Evolutionary conservation across 2,797 vertebrate genomes (phyloP).

Genomic region (Avahi laniger): DNA sequence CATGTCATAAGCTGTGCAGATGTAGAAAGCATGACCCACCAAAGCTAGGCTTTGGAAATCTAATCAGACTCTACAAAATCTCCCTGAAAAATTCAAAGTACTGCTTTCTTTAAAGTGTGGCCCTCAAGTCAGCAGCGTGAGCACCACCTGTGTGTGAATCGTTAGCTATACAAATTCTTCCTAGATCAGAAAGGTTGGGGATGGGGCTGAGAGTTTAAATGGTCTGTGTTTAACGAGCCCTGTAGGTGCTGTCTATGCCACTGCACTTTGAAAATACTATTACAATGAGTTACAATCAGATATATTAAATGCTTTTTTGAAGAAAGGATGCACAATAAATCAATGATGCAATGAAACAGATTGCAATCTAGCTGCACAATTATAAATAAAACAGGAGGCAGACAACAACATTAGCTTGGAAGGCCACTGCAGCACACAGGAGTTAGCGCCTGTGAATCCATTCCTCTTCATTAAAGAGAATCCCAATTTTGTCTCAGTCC

Average conservation of each 20-base stretch:
- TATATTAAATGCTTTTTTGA: background rate
- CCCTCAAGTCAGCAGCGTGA: background rate
- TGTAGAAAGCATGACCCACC: background rate
- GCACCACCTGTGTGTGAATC: background rate
- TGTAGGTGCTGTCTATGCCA: background rate
- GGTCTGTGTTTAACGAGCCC: background rate
- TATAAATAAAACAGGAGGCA: background rate
- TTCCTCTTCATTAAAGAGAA: background rate
- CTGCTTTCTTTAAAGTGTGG: background rate
- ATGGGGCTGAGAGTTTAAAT: background rate
- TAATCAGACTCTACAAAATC: background rate
- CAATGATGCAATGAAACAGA: background rate
- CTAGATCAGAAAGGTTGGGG: background rate
- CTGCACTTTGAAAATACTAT: background rate
- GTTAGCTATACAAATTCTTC: background rate
- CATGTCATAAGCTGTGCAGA: background rate
- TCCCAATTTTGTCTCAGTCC: background rate
- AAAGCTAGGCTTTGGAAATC: background rate
- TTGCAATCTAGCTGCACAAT: background rate
- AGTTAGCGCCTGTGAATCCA: background rate
- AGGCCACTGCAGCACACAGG: background rate
- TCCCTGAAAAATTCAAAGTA: background rate
- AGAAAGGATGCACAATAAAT: background rate
- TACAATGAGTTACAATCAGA: background rate
- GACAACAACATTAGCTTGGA: background rate